A percentile compares a stretch with the other conserved stretches of the same genome.
Conservation (phyloP, 2,797 vertebrate species). For the Lutjanus argentimaculatus region DNA sequence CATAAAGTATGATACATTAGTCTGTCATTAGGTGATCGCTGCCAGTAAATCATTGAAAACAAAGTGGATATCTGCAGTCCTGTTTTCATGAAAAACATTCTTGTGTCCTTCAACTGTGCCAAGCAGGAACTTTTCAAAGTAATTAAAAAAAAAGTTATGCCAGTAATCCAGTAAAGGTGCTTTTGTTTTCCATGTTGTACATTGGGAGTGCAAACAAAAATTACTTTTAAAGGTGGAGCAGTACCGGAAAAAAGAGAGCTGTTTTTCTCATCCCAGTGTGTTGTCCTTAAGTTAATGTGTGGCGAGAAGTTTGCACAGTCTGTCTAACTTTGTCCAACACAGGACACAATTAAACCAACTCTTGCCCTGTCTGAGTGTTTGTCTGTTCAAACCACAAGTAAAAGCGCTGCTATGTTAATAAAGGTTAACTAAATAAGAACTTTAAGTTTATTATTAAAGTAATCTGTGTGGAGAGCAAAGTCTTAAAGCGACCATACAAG, state of each 20-base stretch:
- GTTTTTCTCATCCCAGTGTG: slow-evolving; percentile 32
- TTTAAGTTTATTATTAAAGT: background rate
- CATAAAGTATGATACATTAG: background rate
- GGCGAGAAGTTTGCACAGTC: background rate
- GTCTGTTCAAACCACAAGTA: background rate
- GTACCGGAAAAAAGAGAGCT: background rate
- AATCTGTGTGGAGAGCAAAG: background rate
- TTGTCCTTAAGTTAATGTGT: slow-evolving; percentile 5
- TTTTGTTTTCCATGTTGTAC: background rate
- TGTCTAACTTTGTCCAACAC: background rate
- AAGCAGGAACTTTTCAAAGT: background rate
- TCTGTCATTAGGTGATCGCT: background rate
- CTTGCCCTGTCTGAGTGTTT: background rate
- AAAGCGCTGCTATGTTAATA: background rate
- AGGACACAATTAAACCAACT: background rate
- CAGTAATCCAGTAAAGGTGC: background rate
- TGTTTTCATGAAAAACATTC: background rate
- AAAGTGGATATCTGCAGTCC: no score
- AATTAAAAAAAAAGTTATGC: background rate
- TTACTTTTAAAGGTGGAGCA: background rate
- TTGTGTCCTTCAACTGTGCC: background rate
- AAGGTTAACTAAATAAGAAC: background rate
- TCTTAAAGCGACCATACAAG: background rate
- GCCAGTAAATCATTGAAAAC: background rate
- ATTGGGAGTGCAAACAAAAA: background rate